These are phyloP conservation scores for Acrocephalus arundinaceus DNA, from an alignment of 2,113 vertebrate genomes.

Conservation along the genomic window DNA sequence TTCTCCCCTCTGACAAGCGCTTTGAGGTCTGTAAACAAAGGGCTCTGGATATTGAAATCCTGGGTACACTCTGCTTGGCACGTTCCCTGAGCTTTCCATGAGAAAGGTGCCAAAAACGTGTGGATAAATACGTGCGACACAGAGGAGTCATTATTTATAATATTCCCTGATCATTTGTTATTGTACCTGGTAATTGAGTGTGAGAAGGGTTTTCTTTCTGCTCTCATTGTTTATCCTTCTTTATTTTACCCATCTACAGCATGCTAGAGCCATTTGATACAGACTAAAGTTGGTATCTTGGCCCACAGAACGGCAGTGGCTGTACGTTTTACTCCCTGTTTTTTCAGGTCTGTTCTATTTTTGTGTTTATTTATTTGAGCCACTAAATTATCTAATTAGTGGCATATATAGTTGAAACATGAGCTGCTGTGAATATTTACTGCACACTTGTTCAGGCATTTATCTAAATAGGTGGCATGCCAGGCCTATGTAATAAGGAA, in stretches of 20 bases:
- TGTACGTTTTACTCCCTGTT: constrained; percentile 51
- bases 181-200: not conserved
- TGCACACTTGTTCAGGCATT: constrained; percentile 79
- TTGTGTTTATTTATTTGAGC: constrained; percentile 79
- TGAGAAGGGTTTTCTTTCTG: not conserved
- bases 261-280: not conserved
- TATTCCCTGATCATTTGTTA: not conserved
- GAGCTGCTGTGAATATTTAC: constrained; percentile 84
- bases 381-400: constrained; percentile 87
- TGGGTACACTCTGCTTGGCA: not conserved
- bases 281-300: not conserved
- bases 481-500: constrained; percentile 81
- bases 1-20: not conserved
- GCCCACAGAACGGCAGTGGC: not conserved
- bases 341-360: constrained; percentile 64
- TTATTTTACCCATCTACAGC: not conserved
- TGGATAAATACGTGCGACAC: accelerated
- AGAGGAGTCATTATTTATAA: not conserved
- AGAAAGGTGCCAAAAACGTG: not conserved
- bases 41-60: not conserved
- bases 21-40: not conserved
- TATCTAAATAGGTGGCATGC: constrained; percentile 85
- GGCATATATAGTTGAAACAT: constrained; percentile 80
- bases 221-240: not conserved
- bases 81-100: not conserved